Evolutionary conservation across 2,113 vertebrate species (phyloP).

Genomic region (Aspiorhynchus laticeps): DNA sequence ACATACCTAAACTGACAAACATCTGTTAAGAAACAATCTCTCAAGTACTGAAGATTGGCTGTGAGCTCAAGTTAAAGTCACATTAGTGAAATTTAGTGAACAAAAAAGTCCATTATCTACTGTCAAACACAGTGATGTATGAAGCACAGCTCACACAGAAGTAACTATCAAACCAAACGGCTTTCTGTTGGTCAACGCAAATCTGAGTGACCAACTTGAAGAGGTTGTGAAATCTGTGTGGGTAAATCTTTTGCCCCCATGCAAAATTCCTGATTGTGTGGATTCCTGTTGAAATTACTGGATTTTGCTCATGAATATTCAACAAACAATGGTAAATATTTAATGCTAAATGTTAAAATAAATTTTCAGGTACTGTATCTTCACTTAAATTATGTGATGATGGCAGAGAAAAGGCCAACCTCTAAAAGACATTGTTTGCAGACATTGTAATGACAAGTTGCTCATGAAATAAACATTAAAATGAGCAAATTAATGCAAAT

Average conservation of each 20-base stretch:
- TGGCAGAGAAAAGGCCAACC: neutral
- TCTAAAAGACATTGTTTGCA: neutral
- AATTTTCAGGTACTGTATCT: neutral
- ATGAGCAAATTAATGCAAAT: neutral
- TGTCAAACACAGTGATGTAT: neutral
- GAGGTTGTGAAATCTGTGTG: neutral
- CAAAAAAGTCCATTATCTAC: conserved; percentile 1
- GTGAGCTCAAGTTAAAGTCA: neutral
- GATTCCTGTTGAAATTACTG: neutral
- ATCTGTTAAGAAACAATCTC: neutral
- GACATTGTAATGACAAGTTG: neutral
- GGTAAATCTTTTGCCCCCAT: neutral
- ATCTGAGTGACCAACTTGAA: neutral
- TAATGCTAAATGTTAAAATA: neutral
- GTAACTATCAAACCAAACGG: neutral
- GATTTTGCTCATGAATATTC: neutral
- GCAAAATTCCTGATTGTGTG: neutral
- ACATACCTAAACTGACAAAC: neutral
- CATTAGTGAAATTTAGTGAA: neutral
- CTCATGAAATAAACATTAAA: neutral
- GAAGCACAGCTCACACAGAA: neutral
- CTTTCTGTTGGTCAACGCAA: neutral
- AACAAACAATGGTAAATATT: neutral
- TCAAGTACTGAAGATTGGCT: neutral
- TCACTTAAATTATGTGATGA: neutral